phyloP scores from a whole-genome alignment of 2,797 vertebrate species.

The Myioborus miniatus region DNA sequence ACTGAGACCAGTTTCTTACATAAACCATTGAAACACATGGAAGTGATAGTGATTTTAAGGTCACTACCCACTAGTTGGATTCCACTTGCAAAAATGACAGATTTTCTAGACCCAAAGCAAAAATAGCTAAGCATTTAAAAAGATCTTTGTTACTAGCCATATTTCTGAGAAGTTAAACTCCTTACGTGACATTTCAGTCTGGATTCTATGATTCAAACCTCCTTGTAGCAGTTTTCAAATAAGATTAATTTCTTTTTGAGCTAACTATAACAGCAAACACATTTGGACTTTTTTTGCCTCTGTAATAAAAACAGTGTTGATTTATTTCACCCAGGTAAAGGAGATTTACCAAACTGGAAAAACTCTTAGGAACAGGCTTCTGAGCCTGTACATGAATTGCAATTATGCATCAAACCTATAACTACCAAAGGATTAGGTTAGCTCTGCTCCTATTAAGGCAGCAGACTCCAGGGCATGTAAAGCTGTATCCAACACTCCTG shows the following conservation, averaged over 20 bases:
- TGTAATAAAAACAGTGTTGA: not conserved
- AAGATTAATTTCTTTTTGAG: not conserved
- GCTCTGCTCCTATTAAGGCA: not conserved
- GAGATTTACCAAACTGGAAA: not conserved
- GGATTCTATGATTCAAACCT: not conserved
- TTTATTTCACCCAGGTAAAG: not conserved
- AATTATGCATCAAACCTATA: not conserved
- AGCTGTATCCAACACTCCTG: not conserved
- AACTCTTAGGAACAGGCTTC: not conserved
- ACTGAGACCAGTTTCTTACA: not conserved
- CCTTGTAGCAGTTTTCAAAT: not conserved
- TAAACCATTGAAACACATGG: not conserved
- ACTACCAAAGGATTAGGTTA: not conserved
- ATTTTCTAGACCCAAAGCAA: not conserved
- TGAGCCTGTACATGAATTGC: not conserved
- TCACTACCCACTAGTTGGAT: not conserved
- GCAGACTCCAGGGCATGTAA: not conserved
- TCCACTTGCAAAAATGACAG: not conserved
- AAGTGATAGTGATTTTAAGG: not conserved
- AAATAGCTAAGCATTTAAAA: not conserved
- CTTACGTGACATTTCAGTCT: not conserved
- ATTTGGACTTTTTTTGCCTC: not conserved
- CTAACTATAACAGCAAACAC: not conserved
- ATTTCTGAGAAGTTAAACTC: not conserved
- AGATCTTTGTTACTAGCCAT: not conserved